Percentiles rank a stretch among this genome's conserved stretches.
phyloP scores from a whole-genome alignment of 2,797 vertebrate species.

The Smutsia temminckii region DNA sequence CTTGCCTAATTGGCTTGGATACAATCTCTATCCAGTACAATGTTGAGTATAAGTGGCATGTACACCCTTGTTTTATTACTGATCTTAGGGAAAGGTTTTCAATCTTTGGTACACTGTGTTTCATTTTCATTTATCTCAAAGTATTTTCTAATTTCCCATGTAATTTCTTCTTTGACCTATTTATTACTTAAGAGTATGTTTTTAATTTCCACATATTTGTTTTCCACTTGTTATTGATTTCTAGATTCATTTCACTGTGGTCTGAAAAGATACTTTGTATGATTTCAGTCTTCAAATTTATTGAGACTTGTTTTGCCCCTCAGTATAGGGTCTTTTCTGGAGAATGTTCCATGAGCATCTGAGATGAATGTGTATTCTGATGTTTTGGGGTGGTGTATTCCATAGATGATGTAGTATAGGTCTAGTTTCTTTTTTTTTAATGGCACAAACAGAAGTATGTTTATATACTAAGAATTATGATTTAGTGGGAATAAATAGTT shows the following conservation, averaged over 20 bases:
- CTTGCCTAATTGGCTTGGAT: background rate
- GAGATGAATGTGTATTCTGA: background rate
- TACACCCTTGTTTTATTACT: background rate
- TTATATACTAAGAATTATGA: background rate
- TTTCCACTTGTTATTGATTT: background rate
- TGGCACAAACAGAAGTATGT: background rate
- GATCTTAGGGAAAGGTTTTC: background rate
- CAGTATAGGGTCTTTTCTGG: background rate
- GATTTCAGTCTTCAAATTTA: background rate
- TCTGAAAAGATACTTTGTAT: background rate
- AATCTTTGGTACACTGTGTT: background rate
- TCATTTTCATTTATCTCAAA: background rate
- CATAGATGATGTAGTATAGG: background rate
- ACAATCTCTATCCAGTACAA: background rate
- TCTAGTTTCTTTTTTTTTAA: background rate
- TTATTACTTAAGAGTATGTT: background rate
- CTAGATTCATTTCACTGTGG: background rate
- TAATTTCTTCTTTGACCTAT: constrained; percentile 29
- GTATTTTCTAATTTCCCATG: background rate
- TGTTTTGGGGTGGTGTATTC: background rate
- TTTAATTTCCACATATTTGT: background rate
- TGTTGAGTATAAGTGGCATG: background rate
- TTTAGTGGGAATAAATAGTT: background rate
- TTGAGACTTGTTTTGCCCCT: background rate
- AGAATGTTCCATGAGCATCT: background rate